phyloP scores from a whole-genome alignment of 2,113 vertebrate species.

The Aphelocoma coerulescens region DNA sequence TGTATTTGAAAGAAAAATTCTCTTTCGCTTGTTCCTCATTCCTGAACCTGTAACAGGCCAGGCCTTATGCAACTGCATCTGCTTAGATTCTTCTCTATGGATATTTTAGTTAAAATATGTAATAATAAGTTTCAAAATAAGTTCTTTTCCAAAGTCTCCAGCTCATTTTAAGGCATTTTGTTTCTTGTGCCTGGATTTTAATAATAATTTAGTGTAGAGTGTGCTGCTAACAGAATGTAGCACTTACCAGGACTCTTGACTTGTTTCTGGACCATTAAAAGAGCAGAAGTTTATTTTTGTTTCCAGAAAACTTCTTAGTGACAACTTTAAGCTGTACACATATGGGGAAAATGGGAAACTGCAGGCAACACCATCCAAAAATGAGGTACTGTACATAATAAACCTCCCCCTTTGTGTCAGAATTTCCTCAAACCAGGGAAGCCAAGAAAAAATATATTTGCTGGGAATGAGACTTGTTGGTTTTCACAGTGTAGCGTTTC shows the following conservation, averaged over 20 bases:
- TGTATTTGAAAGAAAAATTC: background rate
- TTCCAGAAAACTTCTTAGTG: conserved; percentile 64
- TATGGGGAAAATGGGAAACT: conserved; percentile 57
- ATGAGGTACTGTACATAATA: conserved; percentile 22
- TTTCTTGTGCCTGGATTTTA: background rate
- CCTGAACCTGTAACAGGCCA: background rate
- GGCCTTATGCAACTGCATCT: background rate
- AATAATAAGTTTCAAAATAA: background rate
- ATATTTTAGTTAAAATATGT: background rate
- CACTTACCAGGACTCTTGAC: background rate
- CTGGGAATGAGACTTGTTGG: background rate
- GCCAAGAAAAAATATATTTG: background rate
- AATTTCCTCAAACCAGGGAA: background rate
- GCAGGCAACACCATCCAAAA: conserved; percentile 2
- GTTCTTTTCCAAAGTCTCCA: background rate
- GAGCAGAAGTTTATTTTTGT: conserved; percentile 11
- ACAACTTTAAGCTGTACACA: conserved; percentile 57
- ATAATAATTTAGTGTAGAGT: background rate
- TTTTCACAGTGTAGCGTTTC: background rate
- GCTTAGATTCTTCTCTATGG: background rate
- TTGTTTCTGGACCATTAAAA: background rate
- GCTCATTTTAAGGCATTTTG: background rate
- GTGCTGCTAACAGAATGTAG: background rate
- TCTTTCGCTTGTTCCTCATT: background rate
- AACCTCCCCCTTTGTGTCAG: background rate